These are phyloP conservation scores for Magallana gigas DNA, from an alignment of 1,140 invertebrate species.

Conservation along the genomic window DNA sequence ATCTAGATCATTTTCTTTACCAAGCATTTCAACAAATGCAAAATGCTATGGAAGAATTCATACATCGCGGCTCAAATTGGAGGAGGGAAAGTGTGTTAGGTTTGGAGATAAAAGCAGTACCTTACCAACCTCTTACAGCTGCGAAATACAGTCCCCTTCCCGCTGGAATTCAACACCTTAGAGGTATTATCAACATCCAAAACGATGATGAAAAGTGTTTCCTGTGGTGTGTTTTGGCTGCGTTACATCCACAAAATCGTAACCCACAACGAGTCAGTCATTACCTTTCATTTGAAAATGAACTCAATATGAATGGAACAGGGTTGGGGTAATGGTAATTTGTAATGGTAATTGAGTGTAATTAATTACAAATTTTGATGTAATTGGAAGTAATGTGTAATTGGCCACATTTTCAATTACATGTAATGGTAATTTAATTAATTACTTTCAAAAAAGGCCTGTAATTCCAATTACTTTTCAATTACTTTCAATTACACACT, in stretches of 20 bases:
- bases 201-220: constrained; percentile 51
- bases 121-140: constrained; percentile 43
- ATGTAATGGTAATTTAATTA: too few relatives aligned
- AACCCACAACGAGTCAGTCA: constrained; percentile 29
- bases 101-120: constrained; percentile 33
- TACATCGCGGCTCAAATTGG: constrained; percentile 41
- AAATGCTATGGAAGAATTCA: constrained; percentile 47
- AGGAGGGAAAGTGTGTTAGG: neutral
- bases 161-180: neutral
- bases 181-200: neutral
- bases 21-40: constrained; percentile 30
- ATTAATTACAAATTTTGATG: too few relatives aligned
- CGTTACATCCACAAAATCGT: constrained; percentile 44
- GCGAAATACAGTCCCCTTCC: constrained; percentile 40
- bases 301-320: constrained; percentile 44
- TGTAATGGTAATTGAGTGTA: too few relatives aligned
- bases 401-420: too few relatives aligned
- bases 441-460: too few relatives aligned
- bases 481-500: too few relatives aligned
- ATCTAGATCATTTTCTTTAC: constrained; percentile 33
- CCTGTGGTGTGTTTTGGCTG: constrained; percentile 51
- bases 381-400: too few relatives aligned
- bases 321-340: too few relatives aligned
- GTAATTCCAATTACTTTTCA: too few relatives aligned
- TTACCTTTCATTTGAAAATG: constrained; percentile 38